phyloP scores from a whole-genome alignment of 2,888 invertebrate genomes.

The Polydrusus cervinus region DNA sequence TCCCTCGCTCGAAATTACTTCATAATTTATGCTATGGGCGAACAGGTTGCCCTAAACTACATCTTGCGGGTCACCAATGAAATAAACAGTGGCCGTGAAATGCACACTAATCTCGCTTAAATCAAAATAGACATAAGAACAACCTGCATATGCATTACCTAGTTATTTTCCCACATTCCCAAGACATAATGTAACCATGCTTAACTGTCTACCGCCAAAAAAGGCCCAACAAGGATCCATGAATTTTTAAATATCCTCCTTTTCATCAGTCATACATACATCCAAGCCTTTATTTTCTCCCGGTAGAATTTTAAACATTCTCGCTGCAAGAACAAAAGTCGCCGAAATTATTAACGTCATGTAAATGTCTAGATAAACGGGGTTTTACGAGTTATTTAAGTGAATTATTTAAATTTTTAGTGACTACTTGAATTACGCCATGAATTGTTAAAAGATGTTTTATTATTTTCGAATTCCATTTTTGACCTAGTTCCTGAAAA shows the following conservation, averaged over 20 bases:
- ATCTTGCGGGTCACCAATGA: no score
- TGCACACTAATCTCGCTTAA: no score
- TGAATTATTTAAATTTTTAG: slow-evolving; percentile 44
- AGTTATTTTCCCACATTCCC: not conserved
- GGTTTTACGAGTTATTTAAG: slow-evolving; percentile 44
- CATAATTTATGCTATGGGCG: no score
- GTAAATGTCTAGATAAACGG: slow-evolving; percentile 50
- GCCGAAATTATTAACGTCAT: slow-evolving; percentile 45
- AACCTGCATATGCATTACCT: no score
- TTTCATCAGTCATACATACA: slow-evolving; percentile 14
- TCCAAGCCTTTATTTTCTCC: slow-evolving; percentile 14
- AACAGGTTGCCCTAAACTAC: no score
- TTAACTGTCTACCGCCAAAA: slow-evolving; percentile 9
- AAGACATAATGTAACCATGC: not conserved
- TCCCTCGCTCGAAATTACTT: no score
- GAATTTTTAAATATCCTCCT: slow-evolving; percentile 17
- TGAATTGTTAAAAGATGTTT: slow-evolving; percentile 31
- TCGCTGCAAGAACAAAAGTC: slow-evolving; percentile 38
- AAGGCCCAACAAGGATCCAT: not conserved
- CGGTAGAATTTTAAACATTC: slow-evolving; percentile 42
- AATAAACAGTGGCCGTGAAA: no score
- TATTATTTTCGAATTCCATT: slow-evolving; percentile 17
- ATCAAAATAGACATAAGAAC: no score
- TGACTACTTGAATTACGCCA: slow-evolving; percentile 45
- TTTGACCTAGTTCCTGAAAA: slow-evolving; percentile 3